A percentile compares a stretch with the other conserved stretches of the same genome.
These are phyloP conservation scores for Periophthalmodon schlosseri DNA, from an alignment of 2,113 vertebrate species.

Conservation along the genomic window DNA sequence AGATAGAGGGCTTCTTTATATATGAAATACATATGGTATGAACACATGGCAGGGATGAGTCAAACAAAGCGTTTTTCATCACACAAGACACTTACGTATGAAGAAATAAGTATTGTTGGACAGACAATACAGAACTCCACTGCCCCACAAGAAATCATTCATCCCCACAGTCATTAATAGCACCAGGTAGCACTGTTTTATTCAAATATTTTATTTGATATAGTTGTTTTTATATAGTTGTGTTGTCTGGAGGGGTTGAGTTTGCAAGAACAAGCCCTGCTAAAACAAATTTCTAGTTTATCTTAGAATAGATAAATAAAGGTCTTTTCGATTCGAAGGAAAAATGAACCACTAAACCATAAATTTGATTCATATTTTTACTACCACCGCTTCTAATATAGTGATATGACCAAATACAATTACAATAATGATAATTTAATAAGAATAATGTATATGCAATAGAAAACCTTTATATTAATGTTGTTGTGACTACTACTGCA, in stretches of 20 bases:
- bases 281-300: not conserved
- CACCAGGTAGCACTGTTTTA: too few species aligned
- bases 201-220: not conserved
- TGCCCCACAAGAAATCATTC: too few species aligned
- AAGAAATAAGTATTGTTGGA: too few species aligned
- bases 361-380: not conserved
- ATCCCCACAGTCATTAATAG: too few species aligned
- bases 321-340: too few species aligned
- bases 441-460: too few species aligned
- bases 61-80: not conserved
- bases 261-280: not conserved
- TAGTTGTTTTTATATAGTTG: not conserved
- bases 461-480: too few species aligned
- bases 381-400: not conserved
- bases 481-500: too few species aligned
- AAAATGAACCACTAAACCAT: not conserved
- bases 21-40: not conserved
- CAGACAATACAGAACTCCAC: too few species aligned
- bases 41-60: not conserved
- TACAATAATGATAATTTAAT: not conserved
- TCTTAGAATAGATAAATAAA: too few species aligned
- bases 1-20: not conserved
- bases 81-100: not conserved
- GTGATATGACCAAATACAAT: not conserved
- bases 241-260: not conserved